phyloP scores from a whole-genome alignment of 2,797 vertebrate species.

The Anas acuta region DNA sequence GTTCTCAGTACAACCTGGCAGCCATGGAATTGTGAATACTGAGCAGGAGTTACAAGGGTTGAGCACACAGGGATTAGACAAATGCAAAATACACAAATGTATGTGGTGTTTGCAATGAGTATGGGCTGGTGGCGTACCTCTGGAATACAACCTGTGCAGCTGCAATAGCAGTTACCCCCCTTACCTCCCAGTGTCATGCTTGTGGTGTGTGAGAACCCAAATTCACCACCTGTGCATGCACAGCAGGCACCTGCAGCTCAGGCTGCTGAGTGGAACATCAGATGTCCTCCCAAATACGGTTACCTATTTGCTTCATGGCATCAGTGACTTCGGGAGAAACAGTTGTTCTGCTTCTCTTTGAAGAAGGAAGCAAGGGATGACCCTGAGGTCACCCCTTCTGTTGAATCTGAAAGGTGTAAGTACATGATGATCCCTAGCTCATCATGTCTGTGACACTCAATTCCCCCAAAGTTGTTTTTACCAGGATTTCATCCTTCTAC shows the following conservation, averaged over 20 bases:
- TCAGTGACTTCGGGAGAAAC: neutral
- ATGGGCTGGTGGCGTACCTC: neutral
- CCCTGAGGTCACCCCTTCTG: neutral
- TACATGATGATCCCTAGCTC: rapidly evolving
- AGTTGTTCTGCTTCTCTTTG: neutral
- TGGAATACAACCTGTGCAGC: neutral
- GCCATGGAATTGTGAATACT: neutral
- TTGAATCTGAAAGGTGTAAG: neutral
- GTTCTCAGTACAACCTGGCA: neutral
- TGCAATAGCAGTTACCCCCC: neutral
- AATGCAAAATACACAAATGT: neutral
- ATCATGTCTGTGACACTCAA: neutral
- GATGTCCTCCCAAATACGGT: rapidly evolving
- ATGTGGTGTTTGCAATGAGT: neutral
- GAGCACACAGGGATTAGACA: neutral
- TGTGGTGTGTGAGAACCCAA: neutral
- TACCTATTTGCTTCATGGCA: rapidly evolving
- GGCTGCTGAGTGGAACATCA: neutral
- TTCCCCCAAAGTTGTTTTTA: neutral
- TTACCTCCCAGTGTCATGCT: rapidly evolving
- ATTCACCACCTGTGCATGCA: neutral
- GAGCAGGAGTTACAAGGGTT: neutral
- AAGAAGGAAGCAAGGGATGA: neutral
- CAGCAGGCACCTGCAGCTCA: neutral
- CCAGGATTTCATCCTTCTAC: neutral